Conservation (phyloP, 2,797 vertebrate genomes). For the Sebastolobus altivelis region DNA sequence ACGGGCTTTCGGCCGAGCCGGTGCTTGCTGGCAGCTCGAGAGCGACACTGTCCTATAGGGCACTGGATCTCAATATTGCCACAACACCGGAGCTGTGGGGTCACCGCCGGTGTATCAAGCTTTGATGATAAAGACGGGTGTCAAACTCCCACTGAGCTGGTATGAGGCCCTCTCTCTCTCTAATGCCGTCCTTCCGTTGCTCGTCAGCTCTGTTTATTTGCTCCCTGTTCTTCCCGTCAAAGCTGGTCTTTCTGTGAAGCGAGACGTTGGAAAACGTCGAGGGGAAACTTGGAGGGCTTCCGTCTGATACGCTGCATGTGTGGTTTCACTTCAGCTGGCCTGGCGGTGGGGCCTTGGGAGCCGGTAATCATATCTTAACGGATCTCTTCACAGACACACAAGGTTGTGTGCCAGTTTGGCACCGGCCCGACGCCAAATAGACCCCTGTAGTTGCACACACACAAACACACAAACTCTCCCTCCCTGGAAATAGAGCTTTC, state of each 20-base stretch:
- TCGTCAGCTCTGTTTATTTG: slow-evolving; percentile 29
- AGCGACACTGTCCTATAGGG: slow-evolving; percentile 30
- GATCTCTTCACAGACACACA: slow-evolving; percentile 65
- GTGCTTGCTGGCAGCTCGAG: slow-evolving; percentile 50
- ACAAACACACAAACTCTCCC: slow-evolving; percentile 51
- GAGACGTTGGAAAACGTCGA: slow-evolving; percentile 35
- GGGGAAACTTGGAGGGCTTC: slow-evolving; percentile 43
- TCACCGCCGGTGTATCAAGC: slow-evolving; percentile 28
- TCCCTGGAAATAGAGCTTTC: slow-evolving; percentile 67
- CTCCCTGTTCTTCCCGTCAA: slow-evolving; percentile 41
- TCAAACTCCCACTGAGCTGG: slow-evolving; percentile 44
- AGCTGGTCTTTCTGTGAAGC: slow-evolving; percentile 43
- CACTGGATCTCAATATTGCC: slow-evolving; percentile 58
- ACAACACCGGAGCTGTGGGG: slow-evolving; percentile 59
- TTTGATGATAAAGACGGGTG: slow-evolving; percentile 59
- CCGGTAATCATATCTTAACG: slow-evolving; percentile 68
- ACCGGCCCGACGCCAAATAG: slow-evolving; percentile 55
- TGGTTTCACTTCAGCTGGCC: slow-evolving; percentile 63
- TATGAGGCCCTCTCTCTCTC: slow-evolving; percentile 12
- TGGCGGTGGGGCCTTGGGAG: slow-evolving; percentile 47
- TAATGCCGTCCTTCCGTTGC: slow-evolving; percentile 16
- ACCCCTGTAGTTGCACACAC: slow-evolving; percentile 45
- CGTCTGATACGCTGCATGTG: slow-evolving; percentile 54
- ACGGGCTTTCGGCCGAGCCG: slow-evolving; percentile 36
- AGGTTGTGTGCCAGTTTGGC: slow-evolving; percentile 71